Percentiles rank a stretch among this genome's conserved stretches.
Evolutionary conservation across 2,888 invertebrate genomes (phyloP).

Genomic region (Nephrotoma flavescens): DNA sequence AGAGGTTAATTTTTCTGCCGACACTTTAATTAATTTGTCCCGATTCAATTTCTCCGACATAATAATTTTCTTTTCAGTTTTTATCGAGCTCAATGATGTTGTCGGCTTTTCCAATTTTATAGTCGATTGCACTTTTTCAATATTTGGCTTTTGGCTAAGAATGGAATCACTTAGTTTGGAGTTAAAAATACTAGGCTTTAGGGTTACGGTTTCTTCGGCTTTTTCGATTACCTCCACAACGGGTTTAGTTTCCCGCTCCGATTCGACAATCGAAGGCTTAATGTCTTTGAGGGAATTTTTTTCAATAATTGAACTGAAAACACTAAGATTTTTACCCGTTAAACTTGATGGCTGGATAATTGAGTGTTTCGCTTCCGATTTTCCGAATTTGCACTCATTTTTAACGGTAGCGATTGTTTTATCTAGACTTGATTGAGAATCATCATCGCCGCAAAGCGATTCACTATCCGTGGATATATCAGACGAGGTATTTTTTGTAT

Average conservation of each 20-base stretch:
- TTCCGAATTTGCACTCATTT: not conserved
- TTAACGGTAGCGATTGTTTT: not conserved
- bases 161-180: not conserved
- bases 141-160: not conserved
- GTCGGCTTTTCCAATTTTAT: not conserved
- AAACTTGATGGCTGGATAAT: not conserved
- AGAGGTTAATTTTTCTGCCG: not conserved
- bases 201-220: conserved; percentile 9
- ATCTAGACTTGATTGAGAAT: conserved; percentile 23
- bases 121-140: not conserved
- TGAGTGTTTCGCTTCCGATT: not conserved
- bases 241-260: conserved; percentile 18
- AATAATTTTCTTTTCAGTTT: not conserved
- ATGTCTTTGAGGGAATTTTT: not conserved
- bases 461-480: conserved; percentile 29
- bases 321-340: not conserved
- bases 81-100: not conserved
- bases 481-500: conserved; percentile 14
- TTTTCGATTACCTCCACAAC: conserved; percentile 15
- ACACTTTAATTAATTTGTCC: not conserved
- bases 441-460: conserved; percentile 26
- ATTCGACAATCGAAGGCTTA: conserved; percentile 15
- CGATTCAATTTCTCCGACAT: conserved; percentile 7
- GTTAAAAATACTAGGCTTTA: conserved; percentile 4
- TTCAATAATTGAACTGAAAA: not conserved